These are phyloP conservation scores for Lynx canadensis DNA, from an alignment of 2,113 vertebrate genomes.

Conservation along the genomic window DNA sequence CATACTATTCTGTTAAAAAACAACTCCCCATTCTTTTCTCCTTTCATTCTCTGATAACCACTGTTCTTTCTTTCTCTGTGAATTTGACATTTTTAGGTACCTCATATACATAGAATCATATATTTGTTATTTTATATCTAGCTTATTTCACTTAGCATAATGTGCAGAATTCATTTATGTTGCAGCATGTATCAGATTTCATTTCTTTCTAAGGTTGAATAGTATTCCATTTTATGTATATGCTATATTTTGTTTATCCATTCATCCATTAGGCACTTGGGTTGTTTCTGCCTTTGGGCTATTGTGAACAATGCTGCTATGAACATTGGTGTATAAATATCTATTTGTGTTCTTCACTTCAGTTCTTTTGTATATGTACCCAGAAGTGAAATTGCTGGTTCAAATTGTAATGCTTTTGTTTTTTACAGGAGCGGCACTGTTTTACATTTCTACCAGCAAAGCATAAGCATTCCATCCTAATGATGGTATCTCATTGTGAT, in stretches of 20 bases:
- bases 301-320: not conserved
- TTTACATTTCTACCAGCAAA: not conserved
- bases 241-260: not conserved
- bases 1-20: not conserved
- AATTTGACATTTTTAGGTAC: not conserved
- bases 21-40: not conserved
- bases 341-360: not conserved
- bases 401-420: not conserved
- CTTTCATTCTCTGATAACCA: not conserved
- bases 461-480: not conserved
- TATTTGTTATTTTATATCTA: not conserved
- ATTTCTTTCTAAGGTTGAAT: not conserved
- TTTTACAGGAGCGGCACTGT: not conserved
- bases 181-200: not conserved
- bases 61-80: not conserved
- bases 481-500: not conserved
- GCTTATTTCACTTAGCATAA: not conserved
- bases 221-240: not conserved
- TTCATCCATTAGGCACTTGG: not conserved
- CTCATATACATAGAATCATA: not conserved
- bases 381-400: not conserved
- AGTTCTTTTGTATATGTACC: not conserved
- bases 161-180: not conserved
- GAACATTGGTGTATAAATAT: not conserved
- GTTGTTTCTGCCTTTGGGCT: not conserved